A percentile compares a stretch with the other conserved stretches of the same genome.
Evolutionary conservation across 1,140 invertebrate genomes (phyloP).

Genomic region (Papilio aristodemus): DNA sequence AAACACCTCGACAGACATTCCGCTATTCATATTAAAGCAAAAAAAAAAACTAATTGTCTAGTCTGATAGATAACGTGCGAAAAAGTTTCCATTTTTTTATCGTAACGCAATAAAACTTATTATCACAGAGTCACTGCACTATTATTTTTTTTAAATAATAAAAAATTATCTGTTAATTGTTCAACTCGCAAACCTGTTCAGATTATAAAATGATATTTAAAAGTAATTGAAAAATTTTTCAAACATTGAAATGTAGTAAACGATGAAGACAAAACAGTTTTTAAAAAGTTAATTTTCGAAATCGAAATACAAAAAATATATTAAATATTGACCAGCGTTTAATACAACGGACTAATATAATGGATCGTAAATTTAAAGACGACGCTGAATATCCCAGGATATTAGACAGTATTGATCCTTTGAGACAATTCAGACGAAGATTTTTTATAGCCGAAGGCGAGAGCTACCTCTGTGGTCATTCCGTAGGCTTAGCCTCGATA

Average conservation of each 20-base stretch:
- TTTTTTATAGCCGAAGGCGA: conserved; percentile 55
- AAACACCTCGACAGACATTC: no score
- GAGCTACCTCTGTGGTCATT: conserved; percentile 71
- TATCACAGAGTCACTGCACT: not conserved
- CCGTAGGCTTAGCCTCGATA: conserved; percentile 59
- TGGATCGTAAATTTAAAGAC: conserved; percentile 49
- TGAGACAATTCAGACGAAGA: conserved; percentile 53
- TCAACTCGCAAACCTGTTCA: not conserved
- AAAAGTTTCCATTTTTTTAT: no score
- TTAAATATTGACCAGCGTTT: not conserved
- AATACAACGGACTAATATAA: conserved; percentile 7
- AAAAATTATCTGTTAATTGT: not conserved
- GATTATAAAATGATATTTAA: not conserved
- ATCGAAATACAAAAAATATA: not conserved
- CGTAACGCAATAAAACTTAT: not conserved
- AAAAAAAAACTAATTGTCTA: no score
- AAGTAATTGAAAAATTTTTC: not conserved
- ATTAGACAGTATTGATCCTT: conserved; percentile 60
- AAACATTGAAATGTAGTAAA: not conserved
- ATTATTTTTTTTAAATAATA: not conserved
- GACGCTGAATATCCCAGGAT: conserved; percentile 48
- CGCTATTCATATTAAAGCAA: no score
- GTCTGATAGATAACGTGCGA: no score
- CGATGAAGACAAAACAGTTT: not conserved
- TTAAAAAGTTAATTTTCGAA: not conserved